Base-by-base conservation (phyloP, 2,888 invertebrate genomes). In the Morpho deidamia region DNA sequence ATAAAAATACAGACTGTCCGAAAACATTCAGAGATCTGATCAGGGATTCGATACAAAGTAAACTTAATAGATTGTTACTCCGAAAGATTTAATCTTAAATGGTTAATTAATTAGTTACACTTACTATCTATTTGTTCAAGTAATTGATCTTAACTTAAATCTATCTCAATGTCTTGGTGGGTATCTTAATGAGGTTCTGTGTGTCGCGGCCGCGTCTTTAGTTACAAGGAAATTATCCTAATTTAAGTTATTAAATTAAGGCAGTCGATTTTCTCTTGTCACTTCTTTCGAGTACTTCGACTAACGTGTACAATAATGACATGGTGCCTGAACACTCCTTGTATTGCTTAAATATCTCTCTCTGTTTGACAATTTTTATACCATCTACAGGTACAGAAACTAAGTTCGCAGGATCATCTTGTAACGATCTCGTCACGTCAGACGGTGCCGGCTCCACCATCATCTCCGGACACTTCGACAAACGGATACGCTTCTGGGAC, bases 391-490 rank as follows among this genome's bases (percentile, higher is more conserved):
- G 95, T 83, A 94, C 95, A 67, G 95, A 96, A 82, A 97, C 97
- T 5, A 97, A 97, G 85, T 97, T 97, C 76, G 98, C 98, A 53
- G 98, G 98, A 40, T 99, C 98, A 37, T 97, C 96, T 73, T 99
- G 98, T 85, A 98, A 98, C 84, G 99, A 99, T 88, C 91, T 99
- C 59, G 98, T 98, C 65, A 97, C 96, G 63, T 94, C 95, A 55
- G 96, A 97, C 76, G 94, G 95, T 58, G 92, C 94, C 9, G 96
- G 96, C 40, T 94, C 96, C 11, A 95, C 96, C 51, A 96, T 99
- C 68, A 97, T 99, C 70, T 98, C 98, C 71, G 99, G 99, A 23
- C 99, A 99, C 90, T 99, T 96, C 83, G 99, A 99, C 90, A 98
- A 98, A 84, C 95, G 95, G 73, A 95, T 99, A 68, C 93, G 99